A percentile compares a stretch with the other conserved stretches of the same genome.
Conservation (phyloP, 2,113 vertebrate genomes). For the Aythya baeri region DNA sequence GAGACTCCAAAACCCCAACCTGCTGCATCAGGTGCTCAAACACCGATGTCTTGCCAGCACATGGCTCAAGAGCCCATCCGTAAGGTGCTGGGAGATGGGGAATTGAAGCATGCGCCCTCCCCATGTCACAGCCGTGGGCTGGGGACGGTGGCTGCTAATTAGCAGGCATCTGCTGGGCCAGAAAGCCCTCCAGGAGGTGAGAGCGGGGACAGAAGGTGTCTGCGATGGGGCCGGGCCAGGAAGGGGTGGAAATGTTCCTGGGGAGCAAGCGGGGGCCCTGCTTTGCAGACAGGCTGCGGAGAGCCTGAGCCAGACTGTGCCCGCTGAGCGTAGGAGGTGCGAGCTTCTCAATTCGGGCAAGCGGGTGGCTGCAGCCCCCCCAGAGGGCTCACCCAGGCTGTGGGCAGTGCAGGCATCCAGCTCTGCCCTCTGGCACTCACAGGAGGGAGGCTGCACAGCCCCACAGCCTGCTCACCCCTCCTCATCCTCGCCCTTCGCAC, state of each 20-base stretch:
- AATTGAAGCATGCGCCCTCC: neutral
- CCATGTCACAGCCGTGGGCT: neutral
- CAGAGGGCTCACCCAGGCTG: neutral
- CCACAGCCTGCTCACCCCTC: neutral
- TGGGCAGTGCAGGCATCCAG: fast-evolving
- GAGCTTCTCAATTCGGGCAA: neutral
- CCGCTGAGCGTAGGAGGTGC: neutral
- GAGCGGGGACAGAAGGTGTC: neutral
- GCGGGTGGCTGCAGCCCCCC: neutral
- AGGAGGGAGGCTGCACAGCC: neutral
- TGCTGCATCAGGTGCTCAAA: neutral
- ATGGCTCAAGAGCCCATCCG: too few relatives aligned
- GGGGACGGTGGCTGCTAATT: neutral
- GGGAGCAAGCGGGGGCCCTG: neutral
- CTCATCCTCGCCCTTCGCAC: neutral
- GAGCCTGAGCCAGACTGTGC: too few relatives aligned
- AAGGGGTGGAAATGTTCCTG: neutral
- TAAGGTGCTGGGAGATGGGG: fast-evolving
- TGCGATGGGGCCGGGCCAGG: neutral
- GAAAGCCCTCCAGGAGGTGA: neutral
- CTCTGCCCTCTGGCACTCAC: neutral
- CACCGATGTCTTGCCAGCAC: fast-evolving
- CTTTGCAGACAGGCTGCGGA: neutral
- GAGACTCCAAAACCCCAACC: fast-evolving
- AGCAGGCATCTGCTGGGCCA: neutral